Evolutionary conservation across 2,797 vertebrate species (phyloP).

Genomic region (Myoxocephalus aenaeus): DNA sequence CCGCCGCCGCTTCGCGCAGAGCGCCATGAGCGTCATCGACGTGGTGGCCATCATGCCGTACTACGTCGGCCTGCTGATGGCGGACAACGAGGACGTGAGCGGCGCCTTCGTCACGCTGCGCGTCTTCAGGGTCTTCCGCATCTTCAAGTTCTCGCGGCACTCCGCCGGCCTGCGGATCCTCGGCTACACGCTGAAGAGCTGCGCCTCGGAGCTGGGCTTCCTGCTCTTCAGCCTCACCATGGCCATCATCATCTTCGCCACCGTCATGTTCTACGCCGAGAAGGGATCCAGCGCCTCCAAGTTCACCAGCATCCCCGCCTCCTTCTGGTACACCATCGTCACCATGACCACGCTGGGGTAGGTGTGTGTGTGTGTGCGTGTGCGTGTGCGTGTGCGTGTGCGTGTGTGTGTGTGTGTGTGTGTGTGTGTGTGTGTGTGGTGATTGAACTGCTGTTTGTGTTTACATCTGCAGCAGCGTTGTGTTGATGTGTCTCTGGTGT

Average conservation of each 20-base stretch:
- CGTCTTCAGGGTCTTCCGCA: constrained; percentile 97
- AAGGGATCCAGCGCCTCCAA: constrained; percentile 93
- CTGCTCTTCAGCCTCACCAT: constrained; percentile 95
- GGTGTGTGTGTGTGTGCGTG: constrained; percentile 53
- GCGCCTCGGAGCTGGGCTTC: constrained; percentile 93
- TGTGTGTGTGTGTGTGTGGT: too few relatives aligned
- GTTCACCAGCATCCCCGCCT: constrained; percentile 97
- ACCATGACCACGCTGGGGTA: constrained; percentile 99
- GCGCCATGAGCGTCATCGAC: constrained; percentile 97
- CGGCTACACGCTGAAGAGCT: constrained; percentile 93
- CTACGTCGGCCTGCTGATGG: constrained; percentile 96
- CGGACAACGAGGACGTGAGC: constrained; percentile 97
- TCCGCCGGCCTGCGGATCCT: constrained; percentile 96
- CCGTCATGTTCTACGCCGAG: constrained; percentile 95
- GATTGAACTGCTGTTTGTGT: too few relatives aligned
- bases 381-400: too few relatives aligned
- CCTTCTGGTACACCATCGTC: constrained; percentile 99
- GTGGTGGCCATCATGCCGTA: constrained; percentile 99
- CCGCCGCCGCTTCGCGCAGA: constrained; percentile 87
- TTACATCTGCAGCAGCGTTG: too few relatives aligned
- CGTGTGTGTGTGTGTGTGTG: too few relatives aligned
- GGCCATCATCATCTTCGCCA: constrained; percentile 97
- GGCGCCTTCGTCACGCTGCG: constrained; percentile 97
- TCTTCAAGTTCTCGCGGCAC: constrained; percentile 99
- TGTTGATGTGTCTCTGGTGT: too few relatives aligned